Evolutionary conservation across 1,140 invertebrate genomes (phyloP), one percentile per base, ranked within the genome.

Genomic region (Camponotus pennsylvanicus): DNA sequence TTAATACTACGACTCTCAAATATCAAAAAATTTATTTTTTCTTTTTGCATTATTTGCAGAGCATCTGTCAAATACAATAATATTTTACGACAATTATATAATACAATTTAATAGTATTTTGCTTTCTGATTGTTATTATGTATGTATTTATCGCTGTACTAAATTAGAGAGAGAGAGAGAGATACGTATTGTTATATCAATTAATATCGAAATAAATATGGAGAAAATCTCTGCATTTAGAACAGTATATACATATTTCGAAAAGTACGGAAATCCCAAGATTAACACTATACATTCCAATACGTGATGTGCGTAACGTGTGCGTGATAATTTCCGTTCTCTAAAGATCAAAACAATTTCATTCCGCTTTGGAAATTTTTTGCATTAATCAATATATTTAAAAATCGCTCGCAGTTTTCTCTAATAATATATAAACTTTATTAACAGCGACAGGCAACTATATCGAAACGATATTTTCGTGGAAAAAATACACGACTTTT

Each of bases 261-360:
- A 40, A 73, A 75, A 59, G 18, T 75, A 40, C 37, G 34, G 59
- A 55, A 75, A 75, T 59, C 71, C 52, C 52, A 13, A 32, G 52
- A 75, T 75, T 75, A 75, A 59, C n/a, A n/a, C 34, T 57, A 11
- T n/a, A 32, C 49, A 34, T 11, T 27, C 34, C 40, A 34, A 75
- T 73, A 71, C 70, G 70, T 73, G 70, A 73, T 18, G 27, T 4
- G 21, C 71, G 7, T 55, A 34, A 45, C 59, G 34, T 7, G 3
- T 21, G 6, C 34, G 52, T 59, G 52, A 75, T 59, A 75, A 40
- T 37, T 59, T 57, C 18, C n/a, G 40, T 15, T 27, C 32, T 57
- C 49, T 55, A 55, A 73, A 75, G 71, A 75, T 57, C 52, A 57
- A 73, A 73, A 37, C 42, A 45, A 32, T 34, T 57, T 40, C 11